Conservation (phyloP, 1,140 invertebrate genomes). For the Anadara kagoshimensis region DNA sequence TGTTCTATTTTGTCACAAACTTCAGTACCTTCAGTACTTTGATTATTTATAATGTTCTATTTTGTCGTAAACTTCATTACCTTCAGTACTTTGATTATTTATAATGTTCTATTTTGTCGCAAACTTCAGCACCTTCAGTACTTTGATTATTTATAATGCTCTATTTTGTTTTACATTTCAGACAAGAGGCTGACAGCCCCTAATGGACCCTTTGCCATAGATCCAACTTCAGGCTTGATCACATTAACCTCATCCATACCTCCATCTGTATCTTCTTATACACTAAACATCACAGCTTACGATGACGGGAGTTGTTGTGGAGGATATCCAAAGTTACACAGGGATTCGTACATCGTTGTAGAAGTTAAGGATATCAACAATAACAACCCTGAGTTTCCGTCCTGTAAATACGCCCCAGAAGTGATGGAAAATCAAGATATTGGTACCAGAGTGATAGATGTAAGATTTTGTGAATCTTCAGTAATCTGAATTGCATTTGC, state of each 20-base stretch:
- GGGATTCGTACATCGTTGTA: constrained; percentile 39
- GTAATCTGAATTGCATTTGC: no score
- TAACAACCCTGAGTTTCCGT: constrained; percentile 58
- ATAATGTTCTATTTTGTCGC: no score
- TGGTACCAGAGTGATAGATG: constrained; percentile 52
- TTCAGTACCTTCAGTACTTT: no score
- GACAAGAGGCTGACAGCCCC: constrained; percentile 15
- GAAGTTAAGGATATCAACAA: constrained; percentile 64
- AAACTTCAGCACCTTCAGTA: no score
- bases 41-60: no score
- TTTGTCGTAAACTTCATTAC: no score
- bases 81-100: no score
- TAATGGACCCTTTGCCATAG: constrained; percentile 56
- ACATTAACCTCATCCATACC: constrained; percentile 45
- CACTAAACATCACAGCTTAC: constrained; percentile 54
- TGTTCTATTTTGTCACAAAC: no score
- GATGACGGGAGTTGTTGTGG: constrained; percentile 67
- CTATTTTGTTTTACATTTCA: constrained; percentile 3
- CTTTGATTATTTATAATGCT: background rate
- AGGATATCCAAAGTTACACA: constrained; percentile 40
- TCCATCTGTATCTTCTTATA: constrained; percentile 43
- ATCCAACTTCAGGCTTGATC: constrained; percentile 56
- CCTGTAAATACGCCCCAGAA: constrained; percentile 53
- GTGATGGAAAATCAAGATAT: constrained; percentile 55
- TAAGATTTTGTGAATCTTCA: no score